phyloP scores from a whole-genome alignment of 1,140 invertebrate genomes.

The Drosophila tsacasi region DNA sequence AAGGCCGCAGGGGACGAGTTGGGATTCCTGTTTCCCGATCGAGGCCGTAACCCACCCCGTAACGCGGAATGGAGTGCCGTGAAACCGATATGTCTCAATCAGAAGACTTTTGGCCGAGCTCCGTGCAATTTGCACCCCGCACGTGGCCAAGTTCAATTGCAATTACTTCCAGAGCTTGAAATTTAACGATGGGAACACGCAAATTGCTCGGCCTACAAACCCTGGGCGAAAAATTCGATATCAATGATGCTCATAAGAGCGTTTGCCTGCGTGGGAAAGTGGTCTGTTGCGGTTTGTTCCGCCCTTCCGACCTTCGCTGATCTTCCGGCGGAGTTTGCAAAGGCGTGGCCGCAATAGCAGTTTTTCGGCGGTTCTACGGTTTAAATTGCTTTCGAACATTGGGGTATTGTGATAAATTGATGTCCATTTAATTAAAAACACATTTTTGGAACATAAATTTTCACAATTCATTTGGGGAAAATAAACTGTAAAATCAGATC shows the following conservation, averaged over 20 bases:
- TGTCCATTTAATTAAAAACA: too few species aligned
- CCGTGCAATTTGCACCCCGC: constrained; percentile 67
- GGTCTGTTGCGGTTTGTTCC: constrained; percentile 57
- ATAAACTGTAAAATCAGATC: too few species aligned
- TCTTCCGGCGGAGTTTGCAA: constrained; percentile 20
- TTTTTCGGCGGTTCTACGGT: constrained; percentile 30
- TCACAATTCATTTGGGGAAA: too few species aligned
- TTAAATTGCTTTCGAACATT: constrained; percentile 58
- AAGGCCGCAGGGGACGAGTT: constrained; percentile 54
- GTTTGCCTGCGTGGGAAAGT: constrained; percentile 60
- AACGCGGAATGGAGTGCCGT: constrained; percentile 4
- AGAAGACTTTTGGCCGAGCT: constrained; percentile 3
- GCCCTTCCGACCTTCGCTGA: constrained; percentile 4
- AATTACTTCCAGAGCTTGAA: constrained; percentile 62
- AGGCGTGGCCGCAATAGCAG: constrained; percentile 37
- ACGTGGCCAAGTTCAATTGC: constrained; percentile 72
- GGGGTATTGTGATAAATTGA: constrained; percentile 42
- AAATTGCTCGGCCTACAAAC: constrained; percentile 18
- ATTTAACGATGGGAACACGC: constrained; percentile 75
- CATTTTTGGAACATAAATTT: too few species aligned
- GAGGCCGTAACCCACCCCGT: constrained; percentile 59
- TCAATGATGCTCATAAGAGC: constrained; percentile 51
- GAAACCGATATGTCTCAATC: constrained; percentile 75
- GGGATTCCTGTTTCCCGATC: constrained; percentile 24
- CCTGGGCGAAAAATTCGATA: constrained; percentile 50